Percentiles rank a stretch among this genome's conserved stretches.
Conservation (phyloP, 1,140 invertebrate genomes). For the Acromyrmex echinatior region DNA sequence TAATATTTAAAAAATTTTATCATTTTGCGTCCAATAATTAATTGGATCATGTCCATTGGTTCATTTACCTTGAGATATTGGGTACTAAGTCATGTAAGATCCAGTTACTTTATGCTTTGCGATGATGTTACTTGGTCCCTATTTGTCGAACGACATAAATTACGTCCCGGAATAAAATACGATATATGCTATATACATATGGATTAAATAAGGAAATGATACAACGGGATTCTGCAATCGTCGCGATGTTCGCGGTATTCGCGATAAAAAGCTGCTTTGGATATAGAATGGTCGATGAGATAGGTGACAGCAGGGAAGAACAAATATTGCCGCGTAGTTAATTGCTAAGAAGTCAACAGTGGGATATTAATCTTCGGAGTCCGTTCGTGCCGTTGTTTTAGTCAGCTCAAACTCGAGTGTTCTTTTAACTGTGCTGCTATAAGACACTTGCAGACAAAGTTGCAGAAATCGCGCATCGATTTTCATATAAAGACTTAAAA, state of each 20-base stretch:
- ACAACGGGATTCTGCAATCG: background rate
- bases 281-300: background rate
- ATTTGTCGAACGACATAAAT: conserved; percentile 1
- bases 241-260: background rate
- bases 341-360: conserved; percentile 18
- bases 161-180: conserved; percentile 14
- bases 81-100: too few relatives aligned
- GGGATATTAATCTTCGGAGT: conserved; percentile 30
- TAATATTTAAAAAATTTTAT: too few relatives aligned
- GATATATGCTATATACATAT: background rate
- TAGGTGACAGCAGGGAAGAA: background rate
- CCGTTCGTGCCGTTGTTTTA: background rate
- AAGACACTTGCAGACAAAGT: too few relatives aligned
- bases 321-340: conserved; percentile 46
- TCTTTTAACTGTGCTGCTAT: background rate
- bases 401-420: background rate
- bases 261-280: conserved; percentile 22
- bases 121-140: too few relatives aligned
- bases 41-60: too few relatives aligned
- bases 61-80: too few relatives aligned
- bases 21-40: too few relatives aligned
- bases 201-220: background rate
- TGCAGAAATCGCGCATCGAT: too few relatives aligned
- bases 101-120: too few relatives aligned
- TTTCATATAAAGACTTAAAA: too few relatives aligned